Evolutionary conservation across 2,888 invertebrate genomes (phyloP).

Genomic region (Galeopsomyia nigrocyanea): DNA sequence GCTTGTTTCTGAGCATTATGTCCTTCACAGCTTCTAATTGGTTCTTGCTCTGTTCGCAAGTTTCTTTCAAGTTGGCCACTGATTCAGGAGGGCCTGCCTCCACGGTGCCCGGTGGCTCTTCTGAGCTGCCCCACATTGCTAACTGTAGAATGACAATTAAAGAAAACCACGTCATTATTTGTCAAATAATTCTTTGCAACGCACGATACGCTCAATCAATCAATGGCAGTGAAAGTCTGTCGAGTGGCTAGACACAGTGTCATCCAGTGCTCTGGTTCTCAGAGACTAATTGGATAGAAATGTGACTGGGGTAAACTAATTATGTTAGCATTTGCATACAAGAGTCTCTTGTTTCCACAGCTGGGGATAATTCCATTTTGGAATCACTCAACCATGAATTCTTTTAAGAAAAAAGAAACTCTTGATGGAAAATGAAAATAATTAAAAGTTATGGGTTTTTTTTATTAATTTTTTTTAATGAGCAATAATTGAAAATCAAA

Average conservation of each 20-base stretch:
- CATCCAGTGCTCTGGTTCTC: slow-evolving; percentile 65
- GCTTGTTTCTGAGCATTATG: slow-evolving; percentile 63
- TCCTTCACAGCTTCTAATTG: slow-evolving; percentile 63
- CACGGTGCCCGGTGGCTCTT: slow-evolving; percentile 59
- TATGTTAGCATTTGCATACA: slow-evolving; percentile 58
- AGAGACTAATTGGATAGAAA: slow-evolving; percentile 65
- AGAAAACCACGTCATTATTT: slow-evolving; percentile 60
- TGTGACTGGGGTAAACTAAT: slow-evolving; percentile 66
- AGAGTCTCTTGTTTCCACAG: slow-evolving; percentile 45
- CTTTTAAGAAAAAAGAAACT: not conserved
- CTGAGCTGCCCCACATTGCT: slow-evolving; percentile 62
- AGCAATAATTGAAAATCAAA: too few species aligned
- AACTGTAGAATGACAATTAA: slow-evolving; percentile 62
- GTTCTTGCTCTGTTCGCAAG: slow-evolving; percentile 59
- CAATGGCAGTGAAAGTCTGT: slow-evolving; percentile 65
- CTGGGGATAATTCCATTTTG: slow-evolving; percentile 49
- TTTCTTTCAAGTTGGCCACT: slow-evolving; percentile 52
- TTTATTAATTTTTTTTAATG: too few species aligned
- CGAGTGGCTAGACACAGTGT: slow-evolving; percentile 58
- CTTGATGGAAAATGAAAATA: not conserved
- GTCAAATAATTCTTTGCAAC: slow-evolving; percentile 38
- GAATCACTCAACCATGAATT: slow-evolving; percentile 36
- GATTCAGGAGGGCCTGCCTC: slow-evolving; percentile 56
- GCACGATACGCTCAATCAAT: slow-evolving; percentile 49
- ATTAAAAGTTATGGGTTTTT: slow-evolving; percentile 1